Conservation (phyloP, 1,140 invertebrate species). For the Oedothorax gibbosus region DNA sequence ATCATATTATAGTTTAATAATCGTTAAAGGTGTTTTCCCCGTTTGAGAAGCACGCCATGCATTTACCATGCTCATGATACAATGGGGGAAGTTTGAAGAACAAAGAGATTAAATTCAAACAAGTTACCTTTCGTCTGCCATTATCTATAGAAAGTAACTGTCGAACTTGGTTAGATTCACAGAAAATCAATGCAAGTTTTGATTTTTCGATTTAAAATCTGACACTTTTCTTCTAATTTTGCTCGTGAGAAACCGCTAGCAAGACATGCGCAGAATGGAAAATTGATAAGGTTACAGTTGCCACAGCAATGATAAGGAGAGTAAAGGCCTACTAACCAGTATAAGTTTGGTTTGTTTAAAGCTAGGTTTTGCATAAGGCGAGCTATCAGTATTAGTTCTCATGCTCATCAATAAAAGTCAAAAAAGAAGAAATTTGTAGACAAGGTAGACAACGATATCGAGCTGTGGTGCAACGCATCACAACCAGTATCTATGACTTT, state of each 20-base stretch:
- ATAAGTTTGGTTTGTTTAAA: too few species aligned
- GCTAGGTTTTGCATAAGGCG: too few species aligned
- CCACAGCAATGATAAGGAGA: background rate
- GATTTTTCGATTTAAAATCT: background rate
- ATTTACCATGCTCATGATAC: background rate
- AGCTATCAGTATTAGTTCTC: too few species aligned
- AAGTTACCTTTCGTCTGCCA: conserved; percentile 28
- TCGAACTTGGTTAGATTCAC: background rate
- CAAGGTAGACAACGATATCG: too few species aligned
- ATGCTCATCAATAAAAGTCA: too few species aligned
- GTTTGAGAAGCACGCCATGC: conserved; percentile 23
- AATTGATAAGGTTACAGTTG: background rate
- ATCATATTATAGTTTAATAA: too few species aligned
- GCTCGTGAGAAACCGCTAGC: conserved; percentile 15
- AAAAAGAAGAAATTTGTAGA: too few species aligned
- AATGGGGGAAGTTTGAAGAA: background rate
- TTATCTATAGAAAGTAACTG: background rate
- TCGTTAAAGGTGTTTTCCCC: conserved; percentile 10
- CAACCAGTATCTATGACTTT: too few species aligned
- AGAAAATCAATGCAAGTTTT: background rate
- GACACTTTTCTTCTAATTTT: background rate
- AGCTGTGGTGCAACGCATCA: too few species aligned
- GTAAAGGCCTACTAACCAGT: too few species aligned
- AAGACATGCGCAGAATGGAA: conserved; percentile 29
- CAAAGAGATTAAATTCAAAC: background rate